Evolutionary conservation across 2,888 invertebrate genomes (phyloP), one percentile per base, ranked within the genome.

Genomic region (Diarsia dahlii): DNA sequence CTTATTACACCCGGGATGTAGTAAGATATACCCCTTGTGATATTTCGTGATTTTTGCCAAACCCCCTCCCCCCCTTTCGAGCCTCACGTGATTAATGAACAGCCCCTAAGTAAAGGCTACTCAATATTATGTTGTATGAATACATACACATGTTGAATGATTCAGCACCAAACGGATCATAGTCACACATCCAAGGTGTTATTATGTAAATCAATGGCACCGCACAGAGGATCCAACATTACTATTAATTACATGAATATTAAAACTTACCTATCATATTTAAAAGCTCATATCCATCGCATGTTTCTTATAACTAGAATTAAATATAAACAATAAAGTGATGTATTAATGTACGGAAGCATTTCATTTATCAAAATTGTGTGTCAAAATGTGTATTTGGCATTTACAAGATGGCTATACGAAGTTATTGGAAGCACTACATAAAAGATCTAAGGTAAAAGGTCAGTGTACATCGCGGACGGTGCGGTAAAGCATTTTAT

Each of bases 351-450:
- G 87, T 89, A 88, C 81, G 80, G 80, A 91, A 90, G 89, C 89
- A 86, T 84, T 87, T 86, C 79, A 78, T 79, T 84, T 70, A 50
- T 76, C 39, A 86, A 78, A 79, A 81, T 84, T 90, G 83, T 86
- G 87, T 76, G 68, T 89, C 84, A 81, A 87, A 88, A 85, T 84
- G 82, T 50, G 72, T 91, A 91, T 93, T 94, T 94, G 92, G 92
- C 91, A 92, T 93, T 90, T 89, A 89, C 84, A 91, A 85, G 87
- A 88, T 83, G 73, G 86, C 84, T 88, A 85, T 85, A 83, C 79
- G 87, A 84, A 90, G 76, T 81, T 89, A 89, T 90, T 93, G 94
- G 94, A 95, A 95, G 95, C 94, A 91, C 94, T 93, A 92, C 86
- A 83, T 86, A 76, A 86, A 88, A 84, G 64, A 87, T 87, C 74